These are phyloP conservation scores for Stenichneumon culpator DNA, from an alignment of 2,888 invertebrate genomes.

Conservation along the genomic window DNA sequence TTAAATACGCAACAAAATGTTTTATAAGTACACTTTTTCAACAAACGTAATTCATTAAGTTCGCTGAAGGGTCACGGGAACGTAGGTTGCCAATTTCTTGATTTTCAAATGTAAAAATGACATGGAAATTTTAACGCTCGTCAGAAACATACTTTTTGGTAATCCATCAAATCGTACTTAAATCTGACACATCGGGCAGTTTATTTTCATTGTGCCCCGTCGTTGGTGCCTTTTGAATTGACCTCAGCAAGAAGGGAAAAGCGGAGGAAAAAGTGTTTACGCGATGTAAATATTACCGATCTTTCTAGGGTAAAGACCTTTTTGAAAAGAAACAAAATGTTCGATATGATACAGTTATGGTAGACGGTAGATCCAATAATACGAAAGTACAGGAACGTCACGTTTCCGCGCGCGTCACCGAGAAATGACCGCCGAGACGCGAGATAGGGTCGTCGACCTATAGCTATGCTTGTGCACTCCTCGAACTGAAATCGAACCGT, in stretches of 20 bases:
- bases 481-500: constrained; percentile 67
- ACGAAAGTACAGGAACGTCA: constrained; percentile 23
- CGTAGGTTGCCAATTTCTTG: no score
- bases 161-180: no score
- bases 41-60: no score
- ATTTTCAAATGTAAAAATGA: no score
- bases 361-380: constrained; percentile 18
- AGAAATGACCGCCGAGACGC: constrained; percentile 58
- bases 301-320: background rate
- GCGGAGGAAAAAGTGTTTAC: background rate
- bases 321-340: background rate
- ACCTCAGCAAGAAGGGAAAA: background rate
- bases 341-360: background rate
- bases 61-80: no score
- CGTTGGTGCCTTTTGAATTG: background rate
- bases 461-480: constrained; percentile 59
- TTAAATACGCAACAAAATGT: no score
- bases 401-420: constrained; percentile 34
- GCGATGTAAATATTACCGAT: background rate
- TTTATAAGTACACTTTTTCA: no score
- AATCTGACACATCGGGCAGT: no score
- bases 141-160: no score
- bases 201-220: no score
- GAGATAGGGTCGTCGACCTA: constrained; percentile 63
- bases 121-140: no score